Conservation (phyloP, 2,113 vertebrate genomes). For the Xiphias gladius region DNA sequence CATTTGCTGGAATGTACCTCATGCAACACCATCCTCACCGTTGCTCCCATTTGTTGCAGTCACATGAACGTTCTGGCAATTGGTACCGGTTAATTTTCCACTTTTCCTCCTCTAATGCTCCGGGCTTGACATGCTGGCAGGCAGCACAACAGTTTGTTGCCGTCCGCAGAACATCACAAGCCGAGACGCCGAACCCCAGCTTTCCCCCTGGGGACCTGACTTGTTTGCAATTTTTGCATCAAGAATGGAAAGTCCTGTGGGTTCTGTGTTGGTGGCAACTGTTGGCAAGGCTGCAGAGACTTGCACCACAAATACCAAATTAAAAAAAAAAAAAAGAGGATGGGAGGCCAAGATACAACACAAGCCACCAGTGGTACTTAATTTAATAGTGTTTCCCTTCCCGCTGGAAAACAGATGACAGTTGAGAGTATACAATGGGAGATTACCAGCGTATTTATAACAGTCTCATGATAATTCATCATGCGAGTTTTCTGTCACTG, state of each 20-base stretch:
- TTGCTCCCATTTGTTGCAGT: slow-evolving; percentile 45
- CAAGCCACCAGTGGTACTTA: slow-evolving; percentile 66
- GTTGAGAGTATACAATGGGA: slow-evolving; percentile 5
- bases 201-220: slow-evolving; percentile 42
- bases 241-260: slow-evolving; percentile 75
- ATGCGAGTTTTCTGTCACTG: slow-evolving; percentile 5
- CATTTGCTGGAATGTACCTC: slow-evolving; percentile 45
- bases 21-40: slow-evolving; percentile 9
- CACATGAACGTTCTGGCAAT: slow-evolving; percentile 58
- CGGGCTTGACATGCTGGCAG: slow-evolving; percentile 64
- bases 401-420: slow-evolving; percentile 48
- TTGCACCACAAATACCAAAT: slow-evolving; percentile 60
- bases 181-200: slow-evolving; percentile 34
- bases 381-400: slow-evolving; percentile 46
- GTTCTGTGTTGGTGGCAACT: slow-evolving; percentile 71
- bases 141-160: slow-evolving; percentile 26
- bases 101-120: slow-evolving; percentile 52
- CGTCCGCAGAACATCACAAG: slow-evolving; percentile 51
- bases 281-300: slow-evolving; percentile 59
- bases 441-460: slow-evolving; percentile 25
- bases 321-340: slow-evolving; percentile 38
- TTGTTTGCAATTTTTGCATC: slow-evolving; percentile 75
- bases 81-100: slow-evolving; percentile 63
- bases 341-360: slow-evolving; percentile 57
- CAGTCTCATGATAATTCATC: slow-evolving; percentile 9